Evolutionary conservation across 2,113 vertebrate species (phyloP), one percentile per base, ranked within the genome.

Genomic region (Myrmecophaga tridactyla): DNA sequence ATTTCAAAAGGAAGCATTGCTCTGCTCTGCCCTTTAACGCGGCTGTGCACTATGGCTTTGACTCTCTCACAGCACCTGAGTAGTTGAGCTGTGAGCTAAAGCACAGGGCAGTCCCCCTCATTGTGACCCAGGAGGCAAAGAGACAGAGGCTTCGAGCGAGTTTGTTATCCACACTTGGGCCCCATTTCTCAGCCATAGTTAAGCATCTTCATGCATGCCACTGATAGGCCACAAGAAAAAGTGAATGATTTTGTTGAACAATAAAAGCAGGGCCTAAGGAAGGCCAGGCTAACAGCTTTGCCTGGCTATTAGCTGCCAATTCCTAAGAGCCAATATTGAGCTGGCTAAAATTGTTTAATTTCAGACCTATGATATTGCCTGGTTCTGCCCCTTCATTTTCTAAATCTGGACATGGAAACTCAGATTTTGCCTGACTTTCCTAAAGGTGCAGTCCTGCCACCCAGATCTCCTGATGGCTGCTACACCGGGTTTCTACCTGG

Each of bases 61-160:
- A 69, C 34, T 60, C 41, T 77, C 69, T 91, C 29, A 31, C 11
- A 23, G 6, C 3, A n/a, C 14, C 41, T 70, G 39, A 51, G 56
- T 81, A 51, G 51, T 92, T 94, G 65, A 69, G 23, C 60, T 53
- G 48, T 89, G 69, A 80, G 17, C 72, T 53, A n/a, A 77, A 73
- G 17, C 23, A 3, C 8, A 39, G 56, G 13, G 39, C 36, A 27
- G 75, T 46, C 27, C 70, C 34, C 34, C 73, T 86, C 56, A 25
- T 12, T 1, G 23, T 72, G 81, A 90, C 43, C 31, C 34, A 4
- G 34, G 86, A 90, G 65, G 8, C 53, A 51, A 15, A 41, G 93
- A 51, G 39, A 93, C 87, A 92, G 82, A 96, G 65, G 56, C 63
- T 67, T 78, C 60, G 34, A 20, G 82, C 46, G 48, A 81, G 20